Evolutionary conservation across 2,888 invertebrate species (phyloP).

Genomic region (Drosophila affinis): DNA sequence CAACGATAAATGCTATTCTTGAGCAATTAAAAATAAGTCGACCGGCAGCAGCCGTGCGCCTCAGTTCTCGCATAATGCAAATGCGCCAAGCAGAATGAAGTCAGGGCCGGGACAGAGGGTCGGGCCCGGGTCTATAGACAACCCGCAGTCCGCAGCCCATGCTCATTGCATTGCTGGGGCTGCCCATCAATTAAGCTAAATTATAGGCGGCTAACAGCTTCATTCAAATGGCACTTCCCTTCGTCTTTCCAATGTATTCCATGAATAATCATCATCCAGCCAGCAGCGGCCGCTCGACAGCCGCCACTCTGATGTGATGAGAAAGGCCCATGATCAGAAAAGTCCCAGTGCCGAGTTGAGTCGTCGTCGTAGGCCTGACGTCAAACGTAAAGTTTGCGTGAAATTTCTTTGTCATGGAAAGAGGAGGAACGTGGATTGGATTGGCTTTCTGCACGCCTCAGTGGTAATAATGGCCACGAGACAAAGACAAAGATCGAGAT

Average conservation of each 20-base stretch:
- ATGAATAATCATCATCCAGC: slow-evolving; percentile 46
- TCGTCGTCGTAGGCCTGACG: slow-evolving; percentile 52
- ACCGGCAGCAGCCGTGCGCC: not conserved
- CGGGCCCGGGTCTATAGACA: not conserved
- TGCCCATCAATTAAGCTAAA: slow-evolving; percentile 54
- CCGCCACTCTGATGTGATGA: not conserved
- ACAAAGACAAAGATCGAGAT: slow-evolving; percentile 38
- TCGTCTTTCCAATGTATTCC: slow-evolving; percentile 9
- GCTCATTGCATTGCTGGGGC: slow-evolving; percentile 33
- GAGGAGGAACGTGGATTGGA: slow-evolving; percentile 14
- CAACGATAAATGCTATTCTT: slow-evolving; percentile 11
- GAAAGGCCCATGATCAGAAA: slow-evolving; percentile 14
- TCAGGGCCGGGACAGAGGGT: not conserved
- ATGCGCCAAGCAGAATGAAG: not conserved
- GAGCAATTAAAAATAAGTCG: slow-evolving; percentile 17
- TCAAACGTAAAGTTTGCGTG: slow-evolving; percentile 55
- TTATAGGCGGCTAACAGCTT: slow-evolving; percentile 45
- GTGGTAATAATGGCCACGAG: slow-evolving; percentile 43
- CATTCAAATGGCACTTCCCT: slow-evolving; percentile 43
- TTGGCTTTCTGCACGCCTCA: slow-evolving; percentile 52
- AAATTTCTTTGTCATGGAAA: slow-evolving; percentile 65
- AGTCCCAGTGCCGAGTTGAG: slow-evolving; percentile 2
- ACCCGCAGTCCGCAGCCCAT: not conserved
- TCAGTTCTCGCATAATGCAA: slow-evolving; percentile 1
- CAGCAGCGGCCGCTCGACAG: not conserved